phyloP scores from a whole-genome alignment of 2,113 vertebrate genomes.

The Leucopternis melanops region DNA sequence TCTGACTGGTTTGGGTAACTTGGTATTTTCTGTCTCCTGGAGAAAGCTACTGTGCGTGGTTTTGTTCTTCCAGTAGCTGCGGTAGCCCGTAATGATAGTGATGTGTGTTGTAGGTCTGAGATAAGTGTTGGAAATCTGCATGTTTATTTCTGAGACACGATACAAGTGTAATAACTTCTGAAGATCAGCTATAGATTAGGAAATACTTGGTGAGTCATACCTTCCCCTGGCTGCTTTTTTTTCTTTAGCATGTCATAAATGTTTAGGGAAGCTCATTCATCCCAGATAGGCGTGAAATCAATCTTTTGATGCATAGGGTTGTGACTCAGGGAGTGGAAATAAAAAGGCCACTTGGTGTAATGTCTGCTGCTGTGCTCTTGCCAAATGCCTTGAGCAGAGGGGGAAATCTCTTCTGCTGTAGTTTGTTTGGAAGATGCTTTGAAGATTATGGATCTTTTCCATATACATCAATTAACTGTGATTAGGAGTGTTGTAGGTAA shows the following conservation, averaged over 20 bases:
- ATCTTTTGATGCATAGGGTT: constrained; percentile 34
- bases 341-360: constrained; percentile 25
- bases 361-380: neutral
- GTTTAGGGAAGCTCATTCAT: constrained; percentile 43
- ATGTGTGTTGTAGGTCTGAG: constrained; percentile 51
- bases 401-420: neutral
- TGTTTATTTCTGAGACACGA: constrained; percentile 14
- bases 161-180: constrained; percentile 23
- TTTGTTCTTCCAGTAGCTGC: neutral
- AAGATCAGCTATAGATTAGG: constrained; percentile 36
- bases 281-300: constrained; percentile 48
- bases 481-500: constrained; percentile 39
- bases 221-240: neutral
- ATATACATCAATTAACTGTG: constrained; percentile 40
- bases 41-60: neutral
- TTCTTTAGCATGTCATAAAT: constrained; percentile 1
- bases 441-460: constrained; percentile 44
- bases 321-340: constrained; percentile 53
- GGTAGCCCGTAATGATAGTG: neutral
- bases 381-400: constrained; percentile 11
- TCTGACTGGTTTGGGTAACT: neutral
- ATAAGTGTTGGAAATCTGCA: constrained; percentile 42
- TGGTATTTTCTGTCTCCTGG: neutral
- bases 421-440: constrained; percentile 44
- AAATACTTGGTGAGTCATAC: constrained; percentile 38